Base-by-base conservation (phyloP, 2,888 invertebrate species). In the Drosophila demipolita region DNA sequence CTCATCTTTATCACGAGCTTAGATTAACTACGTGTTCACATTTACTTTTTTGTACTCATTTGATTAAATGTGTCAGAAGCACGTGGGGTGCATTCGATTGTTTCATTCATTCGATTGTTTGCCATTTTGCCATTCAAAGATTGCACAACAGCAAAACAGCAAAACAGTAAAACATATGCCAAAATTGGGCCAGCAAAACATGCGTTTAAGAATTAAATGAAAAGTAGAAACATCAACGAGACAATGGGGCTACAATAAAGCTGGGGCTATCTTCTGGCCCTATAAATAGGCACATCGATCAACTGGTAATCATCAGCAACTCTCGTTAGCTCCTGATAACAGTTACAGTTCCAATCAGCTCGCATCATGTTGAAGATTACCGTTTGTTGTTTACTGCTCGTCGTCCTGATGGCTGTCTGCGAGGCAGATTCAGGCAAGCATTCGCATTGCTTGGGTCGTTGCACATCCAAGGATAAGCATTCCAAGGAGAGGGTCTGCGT, bases 401-500 rank as follows among this genome's bases (percentile, higher is more conserved):
- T 72, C 20, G 70, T 72, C 38, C 45, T 82, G 26, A 70, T 49
- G 26, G 59, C 74, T 1, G 29, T 65, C 32, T 60, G 70, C 20
- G 80, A 76, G 53, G 70, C 61, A 12, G 38, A 9, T 11, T n/a
- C 78, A 72, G 48, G 66, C 61, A 8, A 38, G 3, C 12, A 48
- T 52, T 0, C 62, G 36, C 4, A 5, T 0, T 35, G 59, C 36
- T 5, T 32, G 66, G 83, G 88, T 1, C 75, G 75, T 2, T 90
- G 90, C 70, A 64, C 55, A 2, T n/a, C 11, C 11, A 60, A 52
- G 68, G 78, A 85, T n/a, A 9, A 66, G 42, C 40, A 53, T 17
- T 74, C 69, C 50, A 42, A 26, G 2, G 48, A 33, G 12, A 8
- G 80, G 6, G 66, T 80, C 2, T 91, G 91, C 60, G 65, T 77